A percentile compares a stretch with the other conserved stretches of the same genome.
phyloP scores from a whole-genome alignment of 2,797 vertebrate species.

The Atherinosoma microstoma region DNA sequence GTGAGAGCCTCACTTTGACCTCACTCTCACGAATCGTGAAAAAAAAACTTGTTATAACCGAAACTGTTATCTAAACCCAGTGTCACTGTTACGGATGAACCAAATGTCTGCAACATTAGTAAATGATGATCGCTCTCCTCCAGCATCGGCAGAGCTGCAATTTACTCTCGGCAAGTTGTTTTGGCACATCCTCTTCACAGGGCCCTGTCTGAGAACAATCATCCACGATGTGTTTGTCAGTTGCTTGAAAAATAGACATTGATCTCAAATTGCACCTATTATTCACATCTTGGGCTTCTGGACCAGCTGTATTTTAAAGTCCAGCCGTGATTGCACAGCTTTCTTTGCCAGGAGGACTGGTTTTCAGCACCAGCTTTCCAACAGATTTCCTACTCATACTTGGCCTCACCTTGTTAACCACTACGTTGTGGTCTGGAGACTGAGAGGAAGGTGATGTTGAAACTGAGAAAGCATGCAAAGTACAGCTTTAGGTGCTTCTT shows the following conservation, averaged over 20 bases:
- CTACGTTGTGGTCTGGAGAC: neutral
- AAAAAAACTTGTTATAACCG: conserved; percentile 37
- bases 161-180: conserved; percentile 52
- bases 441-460: neutral
- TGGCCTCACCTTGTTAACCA: conserved; percentile 30
- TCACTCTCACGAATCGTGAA: conserved; percentile 23
- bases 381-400: conserved; percentile 28
- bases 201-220: conserved; percentile 68
- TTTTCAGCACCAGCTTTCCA: conserved; percentile 26
- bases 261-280: conserved; percentile 68
- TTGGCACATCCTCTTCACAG: conserved; percentile 55
- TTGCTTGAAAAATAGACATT: conserved; percentile 73
- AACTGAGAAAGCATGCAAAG: neutral
- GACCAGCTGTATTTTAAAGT: conserved; percentile 62
- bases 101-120: conserved; percentile 59
- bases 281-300: conserved; percentile 65
- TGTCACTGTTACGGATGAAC: conserved; percentile 58
- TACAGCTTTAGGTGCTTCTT: neutral
- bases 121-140: conserved; percentile 59
- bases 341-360: conserved; percentile 38
- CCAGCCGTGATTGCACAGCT: conserved; percentile 48
- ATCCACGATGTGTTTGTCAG: conserved; percentile 69
- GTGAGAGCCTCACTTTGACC: conserved; percentile 19
- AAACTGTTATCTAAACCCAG: conserved; percentile 23
- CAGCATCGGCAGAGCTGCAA: conserved; percentile 56